Conservation (phyloP, 2,797 vertebrate genomes). For the Pangasius mekongensis region DNA sequence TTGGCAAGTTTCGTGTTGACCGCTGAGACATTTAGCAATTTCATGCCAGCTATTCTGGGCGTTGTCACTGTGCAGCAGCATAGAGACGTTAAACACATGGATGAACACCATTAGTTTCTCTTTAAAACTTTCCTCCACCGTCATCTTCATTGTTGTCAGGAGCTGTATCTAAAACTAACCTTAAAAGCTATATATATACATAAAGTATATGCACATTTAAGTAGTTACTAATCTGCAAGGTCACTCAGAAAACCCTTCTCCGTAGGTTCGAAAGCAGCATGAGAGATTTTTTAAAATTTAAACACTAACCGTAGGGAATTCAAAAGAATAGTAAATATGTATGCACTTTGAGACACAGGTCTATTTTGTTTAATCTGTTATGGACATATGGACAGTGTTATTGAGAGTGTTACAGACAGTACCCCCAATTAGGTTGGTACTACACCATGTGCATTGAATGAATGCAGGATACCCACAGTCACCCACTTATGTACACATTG, state of each 20-base stretch:
- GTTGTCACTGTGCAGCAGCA: neutral
- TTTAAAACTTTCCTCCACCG: neutral
- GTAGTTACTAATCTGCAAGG: neutral
- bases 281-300: neutral
- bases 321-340: neutral
- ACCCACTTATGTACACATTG: neutral
- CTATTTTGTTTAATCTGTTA: neutral
- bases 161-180: neutral
- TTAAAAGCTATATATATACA: too few species aligned
- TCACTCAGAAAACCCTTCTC: neutral
- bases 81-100: neutral
- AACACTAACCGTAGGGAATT: neutral
- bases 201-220: neutral
- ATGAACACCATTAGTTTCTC: neutral
- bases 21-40: neutral
- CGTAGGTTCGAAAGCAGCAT: neutral
- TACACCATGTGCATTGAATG: neutral
- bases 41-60: neutral
- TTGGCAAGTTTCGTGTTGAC: neutral
- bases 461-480: neutral
- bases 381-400: neutral
- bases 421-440: neutral
- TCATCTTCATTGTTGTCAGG: neutral
- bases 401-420: neutral
- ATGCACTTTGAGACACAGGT: neutral